Base-by-base conservation (phyloP, 2,888 invertebrate species). In the Melangyna quadrimaculata region DNA sequence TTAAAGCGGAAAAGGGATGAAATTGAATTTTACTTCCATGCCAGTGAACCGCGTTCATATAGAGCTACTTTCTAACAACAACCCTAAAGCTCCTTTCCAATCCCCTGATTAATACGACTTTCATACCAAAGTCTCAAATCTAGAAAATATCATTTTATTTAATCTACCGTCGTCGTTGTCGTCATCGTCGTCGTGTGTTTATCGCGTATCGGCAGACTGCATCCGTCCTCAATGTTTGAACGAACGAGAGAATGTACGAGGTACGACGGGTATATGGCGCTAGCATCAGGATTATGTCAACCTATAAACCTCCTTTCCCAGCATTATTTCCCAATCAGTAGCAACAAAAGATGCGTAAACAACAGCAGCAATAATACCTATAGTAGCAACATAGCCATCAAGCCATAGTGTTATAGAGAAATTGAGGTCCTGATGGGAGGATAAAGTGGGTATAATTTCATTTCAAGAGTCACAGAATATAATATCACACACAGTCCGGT, bases 11-110 rank as follows among this genome's bases (percentile, higher is more conserved):
- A 77, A 78, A 78, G 80, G 86, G 86, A 81, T 80, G 87, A 88
- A 91, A 91, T 91, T 91, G 89, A 90, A 91, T 90, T 89, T 87
- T 88, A 88, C 88, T 90, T 90, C 90, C 90, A 88, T 88, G 88
- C 88, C 89, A 89, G 81, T 90, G 88, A 80, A 79, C 77, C 72
- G 63, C 55, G n/a, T 14, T 2, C 12, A 7, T 3, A 1, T 22
- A 5, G 37, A 51, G 57, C 51, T 48, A 74, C 74, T 61, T 24
- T 22, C 29, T 79, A 67, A 75, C 67, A 74, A 63, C 63, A 74
- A 53, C 40, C 59, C 43, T 48, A 10, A 35, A 10, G 2, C 24
- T 8, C 45, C 29, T 19, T 37, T 35, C 19, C 6, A 57, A 27
- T 53, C 8, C 22, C 22, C 22, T 61, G n/a, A n/a, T n/a, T 53